Base-by-base conservation (phyloP, 2,113 vertebrate species). In the Coregonus clupeaformis region DNA sequence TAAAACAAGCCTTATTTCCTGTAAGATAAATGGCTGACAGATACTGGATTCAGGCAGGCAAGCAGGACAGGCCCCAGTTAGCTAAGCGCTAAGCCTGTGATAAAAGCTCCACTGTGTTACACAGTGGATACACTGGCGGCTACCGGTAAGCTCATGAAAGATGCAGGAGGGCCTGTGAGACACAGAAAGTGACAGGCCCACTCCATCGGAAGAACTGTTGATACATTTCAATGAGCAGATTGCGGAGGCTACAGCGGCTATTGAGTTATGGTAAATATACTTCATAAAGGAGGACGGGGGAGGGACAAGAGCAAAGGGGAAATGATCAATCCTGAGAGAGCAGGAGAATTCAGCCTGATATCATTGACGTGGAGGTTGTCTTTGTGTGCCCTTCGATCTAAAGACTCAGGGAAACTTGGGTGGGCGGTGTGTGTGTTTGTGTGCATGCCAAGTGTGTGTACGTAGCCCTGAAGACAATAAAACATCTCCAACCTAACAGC, bases 201-300 rank as follows among this genome's bases (percentile, higher is more conserved):
- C 57, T 60, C 57, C 6, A 22, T 60, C 57, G 20, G n/a, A 22
- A 42, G 52, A 69, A 13, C 71, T 20, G 29, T 79, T 77, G 63
- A 77, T 77, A 74, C 55, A 72, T 72, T 77, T 74, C 77, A 77
- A 32, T 72, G 69, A 74, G 49, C 45, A 1, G 30, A 45, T 22
- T 75, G 68, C 60, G 45, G 72, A 66, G 71, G 68, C 71, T 32
- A 12, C 29, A 14, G 69, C 1, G 27, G 47, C 22, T 75, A 75
- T 72, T 75, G 72, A 79, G 66, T 75, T 84, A 72, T 75, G 49
- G 77, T 81, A 55, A 79, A 74, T 76, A 71, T 75, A 65, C 30
- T 36, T 66, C 71, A 79, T 68, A 74, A 72, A 78, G 69, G n/a
- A 59, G 49, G 49, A 20, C 49, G 3, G 52, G 52, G 52, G 52